Percentiles rank a stretch among this genome's conserved stretches.
These are phyloP conservation scores for Himalopsyche anomala DNA, from an alignment of 2,888 invertebrate genomes.

Conservation along the genomic window DNA sequence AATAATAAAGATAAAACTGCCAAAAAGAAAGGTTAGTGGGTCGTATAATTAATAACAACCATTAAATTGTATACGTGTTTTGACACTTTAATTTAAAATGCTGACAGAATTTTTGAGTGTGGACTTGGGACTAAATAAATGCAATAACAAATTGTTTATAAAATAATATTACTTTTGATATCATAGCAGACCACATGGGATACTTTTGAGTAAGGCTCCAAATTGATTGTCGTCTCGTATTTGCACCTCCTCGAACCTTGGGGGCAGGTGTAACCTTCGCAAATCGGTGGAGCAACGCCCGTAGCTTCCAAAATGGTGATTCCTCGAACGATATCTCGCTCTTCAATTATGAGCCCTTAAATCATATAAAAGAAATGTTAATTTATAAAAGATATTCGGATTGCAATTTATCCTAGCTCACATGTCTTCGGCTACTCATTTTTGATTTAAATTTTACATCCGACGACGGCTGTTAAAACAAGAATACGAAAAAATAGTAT, in stretches of 20 bases:
- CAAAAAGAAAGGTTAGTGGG: conserved; percentile 18
- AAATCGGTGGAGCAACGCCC: conserved; percentile 61
- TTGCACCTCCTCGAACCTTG: conserved; percentile 63
- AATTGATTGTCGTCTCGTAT: conserved; percentile 62
- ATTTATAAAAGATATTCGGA: not conserved
- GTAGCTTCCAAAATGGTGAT: conserved; percentile 58
- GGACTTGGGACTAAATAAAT: not conserved
- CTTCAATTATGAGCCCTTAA: conserved; percentile 61
- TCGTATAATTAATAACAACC: not conserved
- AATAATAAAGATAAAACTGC: not conserved
- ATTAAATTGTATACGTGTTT: not conserved
- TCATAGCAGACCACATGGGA: conserved; percentile 63
- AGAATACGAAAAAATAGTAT: no score
- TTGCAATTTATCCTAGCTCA: no score
- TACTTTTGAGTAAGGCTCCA: conserved; percentile 62
- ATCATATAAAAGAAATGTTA: not conserved
- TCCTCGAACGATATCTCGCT: conserved; percentile 58
- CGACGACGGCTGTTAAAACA: no score
- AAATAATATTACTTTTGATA: conserved; percentile 60
- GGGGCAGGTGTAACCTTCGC: conserved; percentile 63
- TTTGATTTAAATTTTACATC: no score
- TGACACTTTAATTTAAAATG: not conserved
- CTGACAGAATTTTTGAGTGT: not conserved
- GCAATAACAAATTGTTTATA: not conserved
- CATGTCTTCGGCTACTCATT: no score